Base-by-base conservation (phyloP, 2,888 invertebrate species). In the Parelbella ahira region DNA sequence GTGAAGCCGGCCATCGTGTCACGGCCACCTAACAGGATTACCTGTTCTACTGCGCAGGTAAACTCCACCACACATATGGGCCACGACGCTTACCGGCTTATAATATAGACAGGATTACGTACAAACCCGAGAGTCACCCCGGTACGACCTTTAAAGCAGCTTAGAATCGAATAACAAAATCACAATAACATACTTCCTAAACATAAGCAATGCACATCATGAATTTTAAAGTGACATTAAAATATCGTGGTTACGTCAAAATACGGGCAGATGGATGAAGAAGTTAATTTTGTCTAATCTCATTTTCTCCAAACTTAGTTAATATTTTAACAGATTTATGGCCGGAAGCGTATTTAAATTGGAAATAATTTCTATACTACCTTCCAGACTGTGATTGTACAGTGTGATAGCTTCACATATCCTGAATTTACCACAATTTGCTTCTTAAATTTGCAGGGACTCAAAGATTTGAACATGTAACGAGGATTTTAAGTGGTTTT, bases 21-120 rank as follows among this genome's bases (percentile, higher is more conserved):
- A 86, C 74, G 87, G 86, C 73, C 87, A 82, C 71, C 82, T 87
- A 87, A 87, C 84, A 81, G 87, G 87, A 87, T 87, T 87, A 81
- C 82, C 77, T 78, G 82, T 70, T 79, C 83, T 69, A 82, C 76
- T 82, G 72, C 79, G 81, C 80, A 80, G 73, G 75, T 75, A 77
- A 71, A 72, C 63, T 64, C 58, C 66, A 68, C 68, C 65, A 66
- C 65, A 59, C 63, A 67, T 69, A 68, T 68, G 63, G 68, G 73
- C 67, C 63, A 58, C 54, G 58, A 70, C 28, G 37, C 38, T 46
- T 46, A 63, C 72, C 72, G 66, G 76, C 73, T 83, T 80, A 78
- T 56, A 56, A 55, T 58, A 56, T 68, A 62, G 58, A 51, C 52
- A 49, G 62, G 63, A 68, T 72, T 72, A 64, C 61, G 63, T 68